Evolutionary conservation across 2,888 invertebrate genomes (phyloP), one percentile per base, ranked within the genome.

Genomic region (Hirtodrosophila cameraria): DNA sequence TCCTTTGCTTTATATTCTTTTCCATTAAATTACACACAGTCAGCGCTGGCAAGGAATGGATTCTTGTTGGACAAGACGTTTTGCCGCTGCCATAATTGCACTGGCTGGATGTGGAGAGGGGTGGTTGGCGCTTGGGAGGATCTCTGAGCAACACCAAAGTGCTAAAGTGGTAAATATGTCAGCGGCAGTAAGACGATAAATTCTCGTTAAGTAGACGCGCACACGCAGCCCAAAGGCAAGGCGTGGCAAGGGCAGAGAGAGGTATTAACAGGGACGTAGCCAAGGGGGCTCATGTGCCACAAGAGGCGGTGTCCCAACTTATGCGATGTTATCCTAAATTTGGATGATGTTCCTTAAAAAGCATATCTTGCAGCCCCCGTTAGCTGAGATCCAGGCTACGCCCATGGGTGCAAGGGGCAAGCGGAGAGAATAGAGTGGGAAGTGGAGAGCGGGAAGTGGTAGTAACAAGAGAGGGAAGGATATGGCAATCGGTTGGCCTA

Each of bases 141-240:
- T 65, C 50, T 50, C 15, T 20, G 36, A 25, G 38, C 45, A 58
- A 35, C 45, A 52, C 50, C 61, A 65, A 52, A 66, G 67, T 80
- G 81, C 80, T 80, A 86, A 87, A 87, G 86, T 83, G 83, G 83
- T 86, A 83, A 83, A 83, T 87, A 87, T 83, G 83, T 83, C 83
- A 87, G 87, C 87, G 70, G 81, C 87, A 83, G 83, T 59, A 58
- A 60, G 68, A 66, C 83, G 70, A 83, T 83, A 83, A 83, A 87
- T 83, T 83, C 74, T 85, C 76, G 87, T 87, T 82, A 82, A 82
- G 86, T 87, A 85, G 86, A 87, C 87, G 73, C 70, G 61, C 86
- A 87, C 86, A 82, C 85, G 86, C 82, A 82, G 63, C 65, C 43
- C 54, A 35, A n/a, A 15, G 20, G 28, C 27, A 5, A 23, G 31